Percentiles rank a stretch among this genome's conserved stretches.
These are phyloP conservation scores for Cacoxenus indagator DNA, from an alignment of 2,888 invertebrate genomes.

Conservation along the genomic window DNA sequence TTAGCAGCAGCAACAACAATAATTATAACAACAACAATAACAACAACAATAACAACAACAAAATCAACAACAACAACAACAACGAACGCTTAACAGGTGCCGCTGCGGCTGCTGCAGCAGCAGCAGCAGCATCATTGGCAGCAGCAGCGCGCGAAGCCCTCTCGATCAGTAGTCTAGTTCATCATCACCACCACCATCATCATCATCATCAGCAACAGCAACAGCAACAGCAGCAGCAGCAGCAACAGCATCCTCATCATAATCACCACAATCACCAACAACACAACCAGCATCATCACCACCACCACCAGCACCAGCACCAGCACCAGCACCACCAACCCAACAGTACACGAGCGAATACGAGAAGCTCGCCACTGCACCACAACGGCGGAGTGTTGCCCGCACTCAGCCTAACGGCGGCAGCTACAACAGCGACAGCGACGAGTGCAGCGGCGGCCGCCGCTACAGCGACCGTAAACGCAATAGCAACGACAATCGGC, in stretches of 20 bases:
- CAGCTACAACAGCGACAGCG: conserved; percentile 26
- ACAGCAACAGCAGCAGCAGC: conserved; percentile 16
- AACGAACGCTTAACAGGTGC: no score
- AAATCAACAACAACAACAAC: neutral
- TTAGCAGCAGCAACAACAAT: neutral
- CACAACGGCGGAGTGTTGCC: conserved; percentile 39
- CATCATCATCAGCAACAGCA: conserved; percentile 17
- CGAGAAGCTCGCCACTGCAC: conserved; percentile 33
- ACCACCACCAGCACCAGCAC: conserved; percentile 21
- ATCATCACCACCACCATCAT: conserved; percentile 16
- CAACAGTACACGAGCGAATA: conserved; percentile 1
- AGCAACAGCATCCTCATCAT: conserved; percentile 18
- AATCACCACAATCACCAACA: conserved; percentile 20
- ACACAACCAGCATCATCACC: conserved; percentile 28
- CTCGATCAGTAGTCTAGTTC: neutral
- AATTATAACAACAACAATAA: neutral
- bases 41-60: neutral
- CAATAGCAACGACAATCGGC: conserved; percentile 23
- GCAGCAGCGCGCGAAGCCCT: neutral
- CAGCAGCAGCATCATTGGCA: neutral
- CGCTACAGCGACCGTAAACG: conserved; percentile 21
- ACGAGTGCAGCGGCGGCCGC: conserved; percentile 15
- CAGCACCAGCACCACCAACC: conserved; percentile 16
- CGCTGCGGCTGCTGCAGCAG: neutral
- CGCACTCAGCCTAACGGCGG: conserved; percentile 18